Evolutionary conservation across 1,140 invertebrate genomes (phyloP), one percentile per base, ranked within the genome.

Genomic region (Diplogasteroides magnus): DNA sequence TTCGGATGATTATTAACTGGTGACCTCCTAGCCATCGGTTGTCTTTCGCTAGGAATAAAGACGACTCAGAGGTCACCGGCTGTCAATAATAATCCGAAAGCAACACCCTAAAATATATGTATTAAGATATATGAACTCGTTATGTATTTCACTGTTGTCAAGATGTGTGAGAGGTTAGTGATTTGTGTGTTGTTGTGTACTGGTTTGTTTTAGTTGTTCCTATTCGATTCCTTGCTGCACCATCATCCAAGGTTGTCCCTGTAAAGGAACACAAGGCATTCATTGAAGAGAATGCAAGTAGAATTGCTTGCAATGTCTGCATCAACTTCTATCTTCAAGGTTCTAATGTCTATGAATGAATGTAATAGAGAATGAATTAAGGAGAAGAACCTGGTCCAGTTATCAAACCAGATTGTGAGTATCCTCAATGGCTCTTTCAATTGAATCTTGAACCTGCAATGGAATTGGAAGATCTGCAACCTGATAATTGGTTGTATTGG

Each of bases 371-470:
- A 67, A 29, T 19, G 31, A 64, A 19, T 74, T 73, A 15, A 73
- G 71, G 71, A 29, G 74, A 75, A 19, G 73, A 73, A 26, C 72
- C 74, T 1, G 74, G 74, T 19, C 74, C 74, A 66, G 55, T 64
- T 27, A 75, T 75, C 31, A 55, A 61, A n/a, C 61, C 72, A 1
- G 67, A 75, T 29, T 70, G 67, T 1, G 74, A 75, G 57, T 75
- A 75, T 66, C 74, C 74, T 3, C 23, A 27, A 28, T 75, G 74
- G 74, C 61, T 75, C 27, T 75, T 75, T 63, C 48, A 75, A 37
- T 28, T 75, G 62, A 62, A 75, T 37, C 28, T 75, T 14, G 29
- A 59, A 56, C 23, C 67, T 25, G 67, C 74, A 15, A 32, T 61
- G 26, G 27, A 27, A 6, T 62, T 75, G 28, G 74, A 75, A 65